phyloP scores from a whole-genome alignment of 53 echinoderm and acorn worm genomes.

The Patiria pectinifera region DNA sequence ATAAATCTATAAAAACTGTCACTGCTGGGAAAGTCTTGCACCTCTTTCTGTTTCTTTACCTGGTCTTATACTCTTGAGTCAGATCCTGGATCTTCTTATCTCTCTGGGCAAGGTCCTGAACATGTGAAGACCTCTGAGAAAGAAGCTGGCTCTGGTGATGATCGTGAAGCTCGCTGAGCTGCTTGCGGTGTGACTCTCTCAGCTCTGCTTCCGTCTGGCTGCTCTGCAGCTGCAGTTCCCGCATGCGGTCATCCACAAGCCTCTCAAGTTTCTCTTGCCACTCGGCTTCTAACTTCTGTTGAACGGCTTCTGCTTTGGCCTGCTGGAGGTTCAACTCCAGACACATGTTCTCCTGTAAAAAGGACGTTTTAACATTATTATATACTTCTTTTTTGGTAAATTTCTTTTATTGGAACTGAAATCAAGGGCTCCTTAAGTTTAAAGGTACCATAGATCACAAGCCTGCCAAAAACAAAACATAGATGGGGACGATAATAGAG shows the following conservation, averaged over 20 bases:
- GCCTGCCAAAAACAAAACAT: too few species aligned
- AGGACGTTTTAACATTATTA: neutral
- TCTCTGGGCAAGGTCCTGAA: constrained; percentile 75
- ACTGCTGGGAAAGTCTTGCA: neutral
- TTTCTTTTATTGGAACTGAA: neutral
- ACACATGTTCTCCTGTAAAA: constrained; percentile 72
- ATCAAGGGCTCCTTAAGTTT: too few species aligned
- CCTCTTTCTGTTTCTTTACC: constrained; percentile 42
- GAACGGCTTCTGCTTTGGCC: constrained; percentile 84
- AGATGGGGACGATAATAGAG: too few species aligned
- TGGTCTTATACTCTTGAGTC: constrained; percentile 78
- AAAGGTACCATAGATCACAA: too few species aligned
- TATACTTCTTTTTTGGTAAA: neutral
- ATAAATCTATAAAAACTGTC: neutral
- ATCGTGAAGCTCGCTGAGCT: constrained; percentile 71
- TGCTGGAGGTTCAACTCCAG: constrained; percentile 82
- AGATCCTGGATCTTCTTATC: constrained; percentile 68
- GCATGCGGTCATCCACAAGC: constrained; percentile 46
- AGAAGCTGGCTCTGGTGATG: constrained; percentile 78
- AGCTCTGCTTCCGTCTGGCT: constrained; percentile 62
- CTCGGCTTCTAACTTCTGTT: constrained; percentile 66
- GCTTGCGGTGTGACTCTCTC: constrained; percentile 75
- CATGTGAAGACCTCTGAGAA: constrained; percentile 63
- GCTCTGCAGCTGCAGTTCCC: constrained; percentile 52
- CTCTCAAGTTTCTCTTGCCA: constrained; percentile 65